These are phyloP conservation scores for Carpatolechia fugitivella DNA, from an alignment of 2,888 invertebrate genomes.

Conservation along the genomic window DNA sequence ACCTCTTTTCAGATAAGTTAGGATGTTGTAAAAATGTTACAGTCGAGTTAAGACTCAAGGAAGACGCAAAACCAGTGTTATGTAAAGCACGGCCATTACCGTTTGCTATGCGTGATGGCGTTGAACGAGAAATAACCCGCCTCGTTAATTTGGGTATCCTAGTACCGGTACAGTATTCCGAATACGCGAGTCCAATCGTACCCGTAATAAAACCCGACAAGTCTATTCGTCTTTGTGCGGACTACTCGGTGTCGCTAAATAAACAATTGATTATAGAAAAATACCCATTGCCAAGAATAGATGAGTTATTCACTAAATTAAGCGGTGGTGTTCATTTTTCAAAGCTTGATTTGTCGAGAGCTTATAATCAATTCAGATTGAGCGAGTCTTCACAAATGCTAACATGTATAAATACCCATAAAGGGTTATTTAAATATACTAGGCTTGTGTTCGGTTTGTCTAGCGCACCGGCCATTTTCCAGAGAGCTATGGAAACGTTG, in stretches of 20 bases:
- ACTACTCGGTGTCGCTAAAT: background rate
- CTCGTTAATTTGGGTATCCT: background rate
- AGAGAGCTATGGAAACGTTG: background rate
- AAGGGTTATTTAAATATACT: slow-evolving; percentile 20
- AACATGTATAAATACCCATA: slow-evolving; percentile 16
- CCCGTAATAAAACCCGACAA: background rate
- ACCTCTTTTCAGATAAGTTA: background rate
- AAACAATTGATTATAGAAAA: background rate
- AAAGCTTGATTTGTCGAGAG: background rate
- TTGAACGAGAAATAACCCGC: background rate
- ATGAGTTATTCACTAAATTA: background rate
- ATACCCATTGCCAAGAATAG: background rate
- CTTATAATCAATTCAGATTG: background rate
- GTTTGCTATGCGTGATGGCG: background rate
- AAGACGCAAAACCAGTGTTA: background rate
- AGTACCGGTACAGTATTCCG: background rate
- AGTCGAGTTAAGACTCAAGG: background rate
- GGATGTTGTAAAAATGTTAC: background rate
- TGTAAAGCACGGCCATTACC: background rate
- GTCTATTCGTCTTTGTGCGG: background rate
- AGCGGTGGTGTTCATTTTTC: background rate
- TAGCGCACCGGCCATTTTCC: slow-evolving; percentile 19
- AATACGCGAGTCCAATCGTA: slow-evolving; percentile 5
- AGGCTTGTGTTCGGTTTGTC: slow-evolving; percentile 20
- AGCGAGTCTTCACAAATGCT: slow-evolving; percentile 15